Conservation (phyloP, 2,888 invertebrate genomes). For the Mycogona germanica region DNA sequence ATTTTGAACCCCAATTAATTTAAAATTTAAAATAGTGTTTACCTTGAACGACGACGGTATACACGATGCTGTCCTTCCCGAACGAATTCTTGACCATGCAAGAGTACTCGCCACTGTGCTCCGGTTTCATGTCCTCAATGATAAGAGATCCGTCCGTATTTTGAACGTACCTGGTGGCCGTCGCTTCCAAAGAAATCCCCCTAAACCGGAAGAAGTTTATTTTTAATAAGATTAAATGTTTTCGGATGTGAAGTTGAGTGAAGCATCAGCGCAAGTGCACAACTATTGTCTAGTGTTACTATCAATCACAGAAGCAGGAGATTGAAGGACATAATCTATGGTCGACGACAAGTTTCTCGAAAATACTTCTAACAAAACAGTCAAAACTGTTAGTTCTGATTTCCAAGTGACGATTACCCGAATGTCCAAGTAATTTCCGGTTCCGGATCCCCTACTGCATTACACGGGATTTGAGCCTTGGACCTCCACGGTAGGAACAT, state of each 20-base stretch:
- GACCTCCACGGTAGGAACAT: conserved; percentile 30
- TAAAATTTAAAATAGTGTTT: neutral
- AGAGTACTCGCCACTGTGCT: conserved; percentile 14
- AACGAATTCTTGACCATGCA: conserved; percentile 12
- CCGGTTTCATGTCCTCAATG: conserved; percentile 3
- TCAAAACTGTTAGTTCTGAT: neutral
- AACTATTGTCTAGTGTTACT: too few relatives aligned
- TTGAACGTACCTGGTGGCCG: neutral
- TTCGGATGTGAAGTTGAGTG: too few relatives aligned
- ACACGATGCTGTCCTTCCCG: conserved; percentile 10
- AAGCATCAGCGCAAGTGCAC: too few relatives aligned
- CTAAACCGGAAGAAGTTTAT: too few relatives aligned
- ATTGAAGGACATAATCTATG: neutral
- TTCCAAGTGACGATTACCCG: conserved; percentile 24
- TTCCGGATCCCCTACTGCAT: conserved; percentile 31
- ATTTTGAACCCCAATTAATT: neutral
- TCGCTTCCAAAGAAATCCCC: neutral
- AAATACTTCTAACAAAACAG: neutral
- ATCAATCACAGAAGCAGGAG: neutral
- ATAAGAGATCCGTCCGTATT: conserved; percentile 3
- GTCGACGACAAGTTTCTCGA: neutral
- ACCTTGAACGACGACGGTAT: conserved; percentile 14
- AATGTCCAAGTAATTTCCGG: conserved; percentile 31
- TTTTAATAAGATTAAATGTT: too few relatives aligned
- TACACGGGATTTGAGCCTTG: conserved; percentile 30